These are phyloP conservation scores for Narcine bancroftii DNA, from an alignment of 2,113 vertebrate genomes.

Conservation along the genomic window DNA sequence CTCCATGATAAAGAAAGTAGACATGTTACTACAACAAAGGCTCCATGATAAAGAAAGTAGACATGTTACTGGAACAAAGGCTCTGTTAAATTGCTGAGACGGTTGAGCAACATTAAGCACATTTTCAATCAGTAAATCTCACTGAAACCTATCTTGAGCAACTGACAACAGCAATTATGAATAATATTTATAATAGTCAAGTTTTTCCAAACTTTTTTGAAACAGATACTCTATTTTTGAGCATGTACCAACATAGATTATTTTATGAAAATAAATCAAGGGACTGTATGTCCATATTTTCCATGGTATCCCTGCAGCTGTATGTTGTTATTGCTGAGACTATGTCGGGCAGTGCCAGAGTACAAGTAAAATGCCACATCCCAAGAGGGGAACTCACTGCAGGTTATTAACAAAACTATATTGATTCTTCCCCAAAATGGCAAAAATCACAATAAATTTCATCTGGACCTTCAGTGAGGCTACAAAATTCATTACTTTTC, in stretches of 20 bases:
- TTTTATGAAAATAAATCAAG: not conserved
- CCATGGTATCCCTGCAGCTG: not conserved
- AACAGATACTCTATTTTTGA: not conserved
- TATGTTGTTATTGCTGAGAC: not conserved
- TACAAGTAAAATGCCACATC: conserved; percentile 61
- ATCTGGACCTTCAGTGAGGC: conserved; percentile 60
- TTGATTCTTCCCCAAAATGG: conserved; percentile 66
- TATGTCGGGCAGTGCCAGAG: not conserved
- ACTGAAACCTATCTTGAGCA: not conserved
- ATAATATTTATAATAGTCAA: not conserved
- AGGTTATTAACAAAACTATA: conserved; percentile 64
- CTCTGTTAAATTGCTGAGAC: conserved; percentile 7
- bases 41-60: not conserved
- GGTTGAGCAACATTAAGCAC: not conserved
- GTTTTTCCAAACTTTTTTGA: not conserved
- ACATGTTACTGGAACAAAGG: conserved; percentile 13
- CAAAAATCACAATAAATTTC: conserved; percentile 68
- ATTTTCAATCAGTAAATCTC: not conserved
- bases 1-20: not conserved
- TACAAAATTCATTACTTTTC: conserved; percentile 61
- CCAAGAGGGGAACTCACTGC: conserved; percentile 53
- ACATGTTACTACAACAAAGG: conserved; percentile 9
- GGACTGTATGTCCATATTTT: not conserved
- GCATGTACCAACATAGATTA: not conserved
- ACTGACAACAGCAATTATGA: not conserved